These are phyloP conservation scores for Megaceryle maxima DNA, from an alignment of 2,113 vertebrate genomes.

Conservation along the genomic window DNA sequence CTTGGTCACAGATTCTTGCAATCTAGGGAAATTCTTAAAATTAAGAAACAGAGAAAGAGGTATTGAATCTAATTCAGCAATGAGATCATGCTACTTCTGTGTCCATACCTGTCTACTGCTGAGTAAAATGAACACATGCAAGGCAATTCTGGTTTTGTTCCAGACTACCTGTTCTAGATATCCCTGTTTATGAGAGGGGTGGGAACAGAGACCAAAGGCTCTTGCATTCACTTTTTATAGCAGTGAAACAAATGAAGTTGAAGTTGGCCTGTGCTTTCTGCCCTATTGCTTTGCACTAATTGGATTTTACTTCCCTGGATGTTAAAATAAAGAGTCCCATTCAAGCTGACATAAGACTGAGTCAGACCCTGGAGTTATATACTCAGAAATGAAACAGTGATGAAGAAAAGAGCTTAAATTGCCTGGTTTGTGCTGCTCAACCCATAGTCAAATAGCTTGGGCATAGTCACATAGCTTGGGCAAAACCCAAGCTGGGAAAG, in stretches of 20 bases:
- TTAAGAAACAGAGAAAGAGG: neutral
- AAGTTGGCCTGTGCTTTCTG: conserved; percentile 3
- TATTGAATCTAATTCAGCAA: neutral
- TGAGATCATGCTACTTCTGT: neutral
- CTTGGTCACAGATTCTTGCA: neutral
- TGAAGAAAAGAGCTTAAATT: neutral
- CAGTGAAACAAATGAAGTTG: neutral
- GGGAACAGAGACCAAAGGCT: neutral
- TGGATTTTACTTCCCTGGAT: neutral
- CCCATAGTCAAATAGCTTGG: neutral
- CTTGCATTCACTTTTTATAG: neutral
- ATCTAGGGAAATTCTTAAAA: neutral
- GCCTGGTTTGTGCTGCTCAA: neutral
- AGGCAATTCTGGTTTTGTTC: neutral
- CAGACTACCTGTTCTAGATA: neutral
- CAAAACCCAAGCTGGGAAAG: neutral
- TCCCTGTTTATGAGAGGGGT: neutral
- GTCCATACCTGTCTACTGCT: neutral
- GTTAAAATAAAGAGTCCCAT: neutral
- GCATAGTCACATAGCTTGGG: no score
- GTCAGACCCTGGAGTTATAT: neutral
- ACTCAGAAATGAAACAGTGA: neutral
- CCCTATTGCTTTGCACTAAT: neutral
- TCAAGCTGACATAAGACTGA: neutral
- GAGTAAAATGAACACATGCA: neutral